Evolutionary conservation across 2,797 vertebrate genomes (phyloP).

Genomic region (Catharus ustulatus): DNA sequence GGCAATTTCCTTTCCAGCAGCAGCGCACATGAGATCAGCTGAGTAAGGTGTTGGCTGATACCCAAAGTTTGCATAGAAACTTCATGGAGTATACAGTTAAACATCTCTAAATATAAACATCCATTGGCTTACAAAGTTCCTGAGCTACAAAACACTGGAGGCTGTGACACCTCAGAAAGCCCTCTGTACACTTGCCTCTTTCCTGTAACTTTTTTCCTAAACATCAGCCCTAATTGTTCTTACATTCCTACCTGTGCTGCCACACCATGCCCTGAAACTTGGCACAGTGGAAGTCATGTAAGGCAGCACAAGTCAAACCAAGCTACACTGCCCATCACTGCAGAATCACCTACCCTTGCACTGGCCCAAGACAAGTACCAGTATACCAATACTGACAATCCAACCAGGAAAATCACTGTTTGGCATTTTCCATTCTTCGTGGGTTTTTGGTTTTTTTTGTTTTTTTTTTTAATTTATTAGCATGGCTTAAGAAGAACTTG

Average conservation of each 20-base stretch:
- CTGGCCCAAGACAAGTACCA: not conserved
- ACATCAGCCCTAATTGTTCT: not conserved
- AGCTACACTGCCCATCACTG: not conserved
- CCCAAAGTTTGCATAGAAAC: not conserved
- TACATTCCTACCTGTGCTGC: not conserved
- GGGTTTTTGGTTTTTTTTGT: not conserved
- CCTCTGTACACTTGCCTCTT: not conserved
- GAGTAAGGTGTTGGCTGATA: not conserved
- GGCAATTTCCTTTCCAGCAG: not conserved
- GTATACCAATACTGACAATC: not conserved
- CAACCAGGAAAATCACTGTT: not conserved
- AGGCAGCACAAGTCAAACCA: not conserved
- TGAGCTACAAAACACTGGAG: not conserved
- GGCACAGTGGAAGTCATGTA: accelerated
- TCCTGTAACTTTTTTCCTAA: not conserved
- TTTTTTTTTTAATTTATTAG: not conserved
- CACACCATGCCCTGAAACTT: not conserved
- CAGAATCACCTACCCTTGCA: not conserved
- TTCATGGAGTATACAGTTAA: not conserved
- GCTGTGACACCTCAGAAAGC: not conserved
- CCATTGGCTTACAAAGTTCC: not conserved
- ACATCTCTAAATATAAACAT: not conserved
- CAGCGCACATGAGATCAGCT: not conserved
- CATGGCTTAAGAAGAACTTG: not conserved
- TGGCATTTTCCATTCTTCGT: not conserved